phyloP scores from a whole-genome alignment of 2,888 invertebrate genomes.

The Adineta ricciae region DNA sequence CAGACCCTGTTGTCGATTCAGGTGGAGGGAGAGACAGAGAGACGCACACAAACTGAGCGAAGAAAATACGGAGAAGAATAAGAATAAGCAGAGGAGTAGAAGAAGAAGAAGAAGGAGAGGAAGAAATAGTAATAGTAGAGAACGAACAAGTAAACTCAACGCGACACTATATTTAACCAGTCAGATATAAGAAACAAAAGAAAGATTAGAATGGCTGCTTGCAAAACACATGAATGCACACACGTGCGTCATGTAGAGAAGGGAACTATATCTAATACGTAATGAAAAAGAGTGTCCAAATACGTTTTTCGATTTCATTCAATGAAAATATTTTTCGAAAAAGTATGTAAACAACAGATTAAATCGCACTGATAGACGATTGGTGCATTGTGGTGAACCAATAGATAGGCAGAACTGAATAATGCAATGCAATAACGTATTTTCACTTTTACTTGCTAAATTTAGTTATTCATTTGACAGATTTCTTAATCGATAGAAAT shows the following conservation, averaged over 20 bases:
- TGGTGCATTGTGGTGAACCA: neutral
- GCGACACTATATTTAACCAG: neutral
- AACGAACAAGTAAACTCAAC: neutral
- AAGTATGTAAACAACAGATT: neutral
- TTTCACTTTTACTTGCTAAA: neutral
- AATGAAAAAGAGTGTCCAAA: neutral
- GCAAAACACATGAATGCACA: neutral
- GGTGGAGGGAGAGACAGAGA: neutral
- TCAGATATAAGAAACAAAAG: neutral
- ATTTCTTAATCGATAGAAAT: constrained; percentile 33
- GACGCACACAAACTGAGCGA: neutral
- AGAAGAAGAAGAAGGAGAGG: neutral
- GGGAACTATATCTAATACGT: neutral
- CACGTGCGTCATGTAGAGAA: neutral
- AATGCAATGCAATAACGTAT: neutral
- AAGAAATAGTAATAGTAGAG: neutral
- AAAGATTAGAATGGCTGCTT: neutral
- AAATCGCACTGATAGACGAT: neutral
- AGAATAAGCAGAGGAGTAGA: neutral
- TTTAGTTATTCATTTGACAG: neutral
- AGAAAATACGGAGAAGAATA: neutral
- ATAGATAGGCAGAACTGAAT: neutral
- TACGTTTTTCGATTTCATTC: neutral
- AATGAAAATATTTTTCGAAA: too few species aligned
- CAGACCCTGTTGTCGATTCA: neutral